Percentiles rank a stretch among this genome's conserved stretches.
Conservation (phyloP, 2,797 vertebrate genomes). For the Phyllotis vaccarum region DNA sequence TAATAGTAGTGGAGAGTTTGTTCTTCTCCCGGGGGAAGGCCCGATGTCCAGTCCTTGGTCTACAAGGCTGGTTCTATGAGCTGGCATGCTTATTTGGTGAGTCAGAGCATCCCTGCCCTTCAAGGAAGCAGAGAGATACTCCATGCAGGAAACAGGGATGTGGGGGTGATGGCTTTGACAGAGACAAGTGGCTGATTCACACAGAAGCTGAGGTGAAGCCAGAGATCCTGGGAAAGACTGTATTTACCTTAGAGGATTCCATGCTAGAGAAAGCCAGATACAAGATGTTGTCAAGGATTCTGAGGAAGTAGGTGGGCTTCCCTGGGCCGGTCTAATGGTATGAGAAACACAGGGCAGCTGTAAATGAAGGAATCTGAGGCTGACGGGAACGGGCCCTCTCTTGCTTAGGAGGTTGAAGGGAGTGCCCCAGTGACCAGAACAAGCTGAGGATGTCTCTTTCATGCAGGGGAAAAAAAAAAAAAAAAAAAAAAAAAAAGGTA, state of each 20-base stretch:
- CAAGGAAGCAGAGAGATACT: background rate
- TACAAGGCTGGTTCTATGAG: background rate
- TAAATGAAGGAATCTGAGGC: background rate
- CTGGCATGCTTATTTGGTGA: background rate
- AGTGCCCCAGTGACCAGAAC: background rate
- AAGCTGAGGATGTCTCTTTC: background rate
- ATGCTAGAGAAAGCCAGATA: background rate
- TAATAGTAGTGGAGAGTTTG: background rate
- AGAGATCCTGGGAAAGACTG: background rate
- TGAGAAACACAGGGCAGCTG: background rate
- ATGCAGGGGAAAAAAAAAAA: too few species aligned
- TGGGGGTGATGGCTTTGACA: background rate
- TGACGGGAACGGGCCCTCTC: background rate
- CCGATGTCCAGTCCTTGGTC: background rate
- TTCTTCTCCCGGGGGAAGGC: background rate
- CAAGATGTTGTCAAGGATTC: background rate
- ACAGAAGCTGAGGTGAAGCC: background rate
- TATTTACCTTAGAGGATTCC: background rate
- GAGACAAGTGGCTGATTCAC: background rate
- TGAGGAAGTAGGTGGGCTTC: background rate
- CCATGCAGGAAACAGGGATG: background rate
- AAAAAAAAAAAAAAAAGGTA: background rate
- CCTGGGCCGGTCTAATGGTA: background rate
- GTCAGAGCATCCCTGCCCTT: background rate
- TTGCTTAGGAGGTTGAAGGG: background rate